Base-by-base conservation (phyloP, 2,888 invertebrate species). In the Trachelus tabidus region DNA sequence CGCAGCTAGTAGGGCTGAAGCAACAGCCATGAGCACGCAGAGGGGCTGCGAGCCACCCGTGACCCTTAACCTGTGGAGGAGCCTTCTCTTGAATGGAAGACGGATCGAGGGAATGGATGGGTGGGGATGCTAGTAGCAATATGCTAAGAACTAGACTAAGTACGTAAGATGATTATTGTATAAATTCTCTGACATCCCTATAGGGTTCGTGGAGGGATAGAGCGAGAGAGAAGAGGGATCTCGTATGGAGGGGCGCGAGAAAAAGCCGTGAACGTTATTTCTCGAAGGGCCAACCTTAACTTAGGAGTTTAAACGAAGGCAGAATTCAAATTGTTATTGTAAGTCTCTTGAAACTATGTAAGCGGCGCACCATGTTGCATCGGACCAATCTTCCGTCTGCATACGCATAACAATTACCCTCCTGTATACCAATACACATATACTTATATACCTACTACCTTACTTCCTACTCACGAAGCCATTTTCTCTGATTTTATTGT, bases 251-350 rank as follows among this genome's bases (percentile, higher is more conserved):
- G 23, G 23, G 56, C 76, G 56, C 56, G 56, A 56, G 56, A 56
- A 56, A 56, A 23, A 56, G 23, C 56, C 56, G 23, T 23, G 56
- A 56, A 56, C 23, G 23, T 56, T 23, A 23, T 23, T 56, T 23
- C 56, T 56, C 56, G 56, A 56, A 23, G 56, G 56, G 56, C 23
- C 23, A 56, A 23, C 56, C 23, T 56, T 56, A 23, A 23, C 23
- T 56, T 9, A 9, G 76, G 77, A 33, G 82, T 82, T 83, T 81
- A 81, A 82, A 84, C 85, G 82, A 84, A 86, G 85, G 84, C 83
- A 83, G 86, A 87, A 88, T 87, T 88, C 86, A 88, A 88, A 87
- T 88, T 87, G 87, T 87, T 86, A 84, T 84, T 88, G 80, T 82
- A 82, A 85, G 86, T 85, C 84, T 82, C 81, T 78, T 78, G 82